Base-by-base conservation (phyloP, 2,888 invertebrate species). In the Eupithecia inturbata region DNA sequence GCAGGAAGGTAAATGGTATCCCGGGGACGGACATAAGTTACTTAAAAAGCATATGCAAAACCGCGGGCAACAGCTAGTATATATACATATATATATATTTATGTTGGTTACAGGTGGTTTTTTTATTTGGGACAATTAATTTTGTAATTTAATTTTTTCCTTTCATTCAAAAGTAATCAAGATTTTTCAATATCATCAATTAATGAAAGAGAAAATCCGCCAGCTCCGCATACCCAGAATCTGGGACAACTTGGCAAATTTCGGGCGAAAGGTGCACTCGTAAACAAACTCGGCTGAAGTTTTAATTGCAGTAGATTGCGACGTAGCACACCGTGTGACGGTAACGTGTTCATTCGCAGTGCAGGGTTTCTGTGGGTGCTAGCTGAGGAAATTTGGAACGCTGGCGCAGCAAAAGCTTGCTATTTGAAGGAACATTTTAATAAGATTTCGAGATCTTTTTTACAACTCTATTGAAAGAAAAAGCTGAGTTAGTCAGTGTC, bases 301-400 rank as follows among this genome's bases (percentile, higher is more conserved):
- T 93, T 93, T 93, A 92, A 93, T 93, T 92, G 91, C 89, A 84
- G 82, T 85, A 88, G 88, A 90, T 91, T 89, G 90, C 88, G 87
- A 82, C 82, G 81, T 82, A 82, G 80, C 80, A 81, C 83, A 84
- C 83, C 83, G 83, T 85, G 85, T 83, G 81, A 73, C 78, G 80
- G 76, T 78, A 74, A 73, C 68, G 68, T 72, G 73, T 77, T 78
- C 72, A 57, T 69, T 41, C 28, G 36, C 66, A 26, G 66, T 66
- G 66, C 66, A 14, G 62, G 62, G 16, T 62, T 62, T 62, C 22
- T 53, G 53, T 60, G 60, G 60, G n/a, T 16, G 16, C 60, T 31
- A 62, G 19, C 31, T 31, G 28, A 31, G 62, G 31, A 31, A 62
- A 31, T 31, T 31, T 12, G 16, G 22, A 14, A 57, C 14, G 57